Evolutionary conservation across 1,140 invertebrate species (phyloP).

Genomic region (Plectus sambesii): DNA sequence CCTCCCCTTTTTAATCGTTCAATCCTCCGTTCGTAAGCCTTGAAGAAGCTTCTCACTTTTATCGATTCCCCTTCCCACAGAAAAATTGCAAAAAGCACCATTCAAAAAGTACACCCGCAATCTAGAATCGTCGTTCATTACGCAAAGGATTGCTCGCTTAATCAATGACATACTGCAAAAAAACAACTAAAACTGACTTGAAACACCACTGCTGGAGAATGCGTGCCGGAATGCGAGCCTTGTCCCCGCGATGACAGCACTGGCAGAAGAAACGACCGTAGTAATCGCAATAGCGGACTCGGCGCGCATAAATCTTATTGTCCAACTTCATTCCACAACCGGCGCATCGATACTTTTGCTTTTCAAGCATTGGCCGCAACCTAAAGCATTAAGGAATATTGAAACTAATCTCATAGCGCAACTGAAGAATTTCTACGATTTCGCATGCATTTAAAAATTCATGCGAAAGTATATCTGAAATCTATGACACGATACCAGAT

Average conservation of each 20-base stretch:
- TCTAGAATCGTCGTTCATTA: too few relatives aligned
- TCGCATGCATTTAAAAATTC: too few relatives aligned
- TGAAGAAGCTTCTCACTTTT: too few relatives aligned
- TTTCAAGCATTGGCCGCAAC: constrained; percentile 56
- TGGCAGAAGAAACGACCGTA: constrained; percentile 76
- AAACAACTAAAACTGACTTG: constrained; percentile 37
- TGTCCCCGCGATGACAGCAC: constrained; percentile 68
- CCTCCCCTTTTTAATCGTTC: too few relatives aligned
- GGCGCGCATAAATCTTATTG: constrained; percentile 48
- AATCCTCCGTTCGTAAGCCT: too few relatives aligned
- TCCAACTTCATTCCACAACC: constrained; percentile 72
- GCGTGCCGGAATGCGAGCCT: constrained; percentile 62
- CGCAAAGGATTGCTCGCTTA: too few relatives aligned
- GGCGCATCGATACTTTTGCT: constrained; percentile 69
- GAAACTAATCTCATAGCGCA: constrained; percentile 13
- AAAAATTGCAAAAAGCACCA: too few relatives aligned
- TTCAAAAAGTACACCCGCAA: too few relatives aligned
- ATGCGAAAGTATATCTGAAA: too few relatives aligned
- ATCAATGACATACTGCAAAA: background rate
- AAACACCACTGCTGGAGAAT: constrained; percentile 66
- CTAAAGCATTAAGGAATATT: constrained; percentile 50
- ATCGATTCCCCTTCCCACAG: too few relatives aligned
- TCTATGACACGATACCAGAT: too few relatives aligned
- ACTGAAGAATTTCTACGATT: too few relatives aligned
- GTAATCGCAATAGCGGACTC: constrained; percentile 63